Evolutionary conservation across 1,140 invertebrate genomes (phyloP), one percentile per base, ranked within the genome.

Genomic region (Drosophila pallidifrons): DNA sequence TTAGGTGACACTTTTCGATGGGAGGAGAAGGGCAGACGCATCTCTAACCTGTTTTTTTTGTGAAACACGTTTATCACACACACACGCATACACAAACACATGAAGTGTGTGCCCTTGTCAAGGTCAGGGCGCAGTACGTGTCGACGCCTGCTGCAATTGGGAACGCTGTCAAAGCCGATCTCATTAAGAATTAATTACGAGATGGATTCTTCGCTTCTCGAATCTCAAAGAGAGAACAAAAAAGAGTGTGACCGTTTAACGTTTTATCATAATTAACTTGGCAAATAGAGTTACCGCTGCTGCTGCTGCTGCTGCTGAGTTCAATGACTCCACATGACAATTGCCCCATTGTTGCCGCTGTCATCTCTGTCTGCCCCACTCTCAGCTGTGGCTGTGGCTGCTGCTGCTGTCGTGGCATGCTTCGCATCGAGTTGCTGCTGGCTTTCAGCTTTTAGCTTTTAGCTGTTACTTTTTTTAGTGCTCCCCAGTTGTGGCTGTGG

Each of bases 281-380:
- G 54, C 72, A 51, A 51, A 69, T 64, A 52, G 45, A 38, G 35
- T 10, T 38, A 25, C 20, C 35, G 47, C 32, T 67, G 65, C 70
- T 47, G 38, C 38, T 70, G 20, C 47, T 32, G 47, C 16, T 11
- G 43, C n/a, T n/a, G n/a, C n/a, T n/a, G 28, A 89, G 83, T 89
- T 88, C 83, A 89, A 83, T 75, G 83, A 88, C 83, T 88, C 47
- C 67, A 67, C 61, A 74, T 74, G 80, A 88, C 83, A 87, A 83
- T 81, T 83, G 81, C 73, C 73, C 80, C 80, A 82, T 83, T 85
- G 81, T 83, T 83, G 79, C 55, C 32, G 75, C 15, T 38, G 30
- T 10, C 30, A 32, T 32, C 38, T 25, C 20, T 25, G 20, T 16
- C 11, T 64, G 61, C 16, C 30, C 10, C 16, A 43, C 28, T 32